A percentile compares a stretch with the other conserved stretches of the same genome.
These are phyloP conservation scores for Ciona savignyi DNA, from an alignment of 23 tunicate species.

Conservation along the genomic window DNA sequence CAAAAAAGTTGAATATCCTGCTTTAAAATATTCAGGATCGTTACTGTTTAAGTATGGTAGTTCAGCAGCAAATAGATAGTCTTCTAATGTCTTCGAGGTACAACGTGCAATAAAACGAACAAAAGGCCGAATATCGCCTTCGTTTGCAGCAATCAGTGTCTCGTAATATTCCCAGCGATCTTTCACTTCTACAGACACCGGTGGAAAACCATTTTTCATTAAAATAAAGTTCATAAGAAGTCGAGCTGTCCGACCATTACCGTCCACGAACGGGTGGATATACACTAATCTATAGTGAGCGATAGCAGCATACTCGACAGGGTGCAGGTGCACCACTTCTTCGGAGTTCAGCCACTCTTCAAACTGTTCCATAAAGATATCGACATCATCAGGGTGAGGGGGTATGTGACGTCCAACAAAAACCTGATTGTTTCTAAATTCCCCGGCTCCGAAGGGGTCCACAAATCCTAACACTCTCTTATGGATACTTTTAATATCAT, in stretches of 20 bases:
- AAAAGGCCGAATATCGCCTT: conserved; percentile 86
- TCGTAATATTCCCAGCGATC: conserved; percentile 89
- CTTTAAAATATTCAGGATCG: conserved; percentile 4
- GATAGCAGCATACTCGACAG: conserved; percentile 86
- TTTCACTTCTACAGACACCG: conserved; percentile 69
- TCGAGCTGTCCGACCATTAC: conserved; percentile 93
- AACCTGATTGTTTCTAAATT: conserved; percentile 76
- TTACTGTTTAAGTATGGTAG: conserved; percentile 36
- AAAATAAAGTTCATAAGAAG: conserved; percentile 91
- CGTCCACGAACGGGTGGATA: conserved; percentile 97
- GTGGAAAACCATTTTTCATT: conserved; percentile 89
- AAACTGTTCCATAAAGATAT: conserved; percentile 79
- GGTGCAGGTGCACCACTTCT: conserved; percentile 49
- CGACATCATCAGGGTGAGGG: conserved; percentile 80
- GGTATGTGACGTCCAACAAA: conserved; percentile 91
- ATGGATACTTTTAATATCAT: conserved; percentile 75
- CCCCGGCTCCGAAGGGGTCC: conserved; percentile 86
- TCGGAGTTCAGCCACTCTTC: conserved; percentile 74
- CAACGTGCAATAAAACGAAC: conserved; percentile 79
- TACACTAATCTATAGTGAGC: conserved; percentile 88
- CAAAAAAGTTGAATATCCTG: background rate
- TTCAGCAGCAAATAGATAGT: conserved; percentile 64
- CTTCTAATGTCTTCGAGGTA: conserved; percentile 57
- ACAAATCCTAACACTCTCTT: conserved; percentile 81
- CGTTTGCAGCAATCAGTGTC: conserved; percentile 66